Evolutionary conservation across 2,888 invertebrate species (phyloP).

Genomic region (Drosophila histrio): DNA sequence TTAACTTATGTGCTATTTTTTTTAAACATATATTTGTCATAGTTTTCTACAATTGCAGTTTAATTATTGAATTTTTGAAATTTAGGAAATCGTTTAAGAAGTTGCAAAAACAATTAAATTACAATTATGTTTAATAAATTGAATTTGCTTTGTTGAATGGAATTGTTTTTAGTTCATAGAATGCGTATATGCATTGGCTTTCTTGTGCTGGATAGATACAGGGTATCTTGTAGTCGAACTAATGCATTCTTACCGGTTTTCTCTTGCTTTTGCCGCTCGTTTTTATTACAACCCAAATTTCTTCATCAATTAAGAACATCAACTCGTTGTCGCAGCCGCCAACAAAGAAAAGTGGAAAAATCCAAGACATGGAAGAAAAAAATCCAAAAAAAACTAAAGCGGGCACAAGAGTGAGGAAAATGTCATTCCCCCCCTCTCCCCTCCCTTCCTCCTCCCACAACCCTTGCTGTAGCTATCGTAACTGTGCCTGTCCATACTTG

Average conservation of each 20-base stretch:
- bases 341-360: conserved; percentile 47
- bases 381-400: conserved; percentile 23
- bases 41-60: no score
- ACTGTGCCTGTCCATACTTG: conserved; percentile 75
- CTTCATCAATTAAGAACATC: conserved; percentile 79
- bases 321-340: conserved; percentile 64
- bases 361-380: conserved; percentile 38
- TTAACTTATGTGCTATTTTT: no score
- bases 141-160: no score
- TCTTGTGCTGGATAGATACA: neutral
- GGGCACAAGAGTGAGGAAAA: conserved; percentile 45
- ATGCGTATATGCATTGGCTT: no score
- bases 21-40: no score
- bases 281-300: conserved; percentile 75
- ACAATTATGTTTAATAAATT: no score
- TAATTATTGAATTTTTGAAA: no score
- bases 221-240: neutral
- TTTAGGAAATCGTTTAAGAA: no score
- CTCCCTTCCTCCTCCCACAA: neutral
- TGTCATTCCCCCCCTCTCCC: conserved; percentile 26
- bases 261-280: neutral
- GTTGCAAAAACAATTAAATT: no score
- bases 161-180: no score
- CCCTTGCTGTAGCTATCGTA: neutral
- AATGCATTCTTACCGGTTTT: no score